Conservation (phyloP, 2,888 invertebrate species). For the Creontiades dilutus region DNA sequence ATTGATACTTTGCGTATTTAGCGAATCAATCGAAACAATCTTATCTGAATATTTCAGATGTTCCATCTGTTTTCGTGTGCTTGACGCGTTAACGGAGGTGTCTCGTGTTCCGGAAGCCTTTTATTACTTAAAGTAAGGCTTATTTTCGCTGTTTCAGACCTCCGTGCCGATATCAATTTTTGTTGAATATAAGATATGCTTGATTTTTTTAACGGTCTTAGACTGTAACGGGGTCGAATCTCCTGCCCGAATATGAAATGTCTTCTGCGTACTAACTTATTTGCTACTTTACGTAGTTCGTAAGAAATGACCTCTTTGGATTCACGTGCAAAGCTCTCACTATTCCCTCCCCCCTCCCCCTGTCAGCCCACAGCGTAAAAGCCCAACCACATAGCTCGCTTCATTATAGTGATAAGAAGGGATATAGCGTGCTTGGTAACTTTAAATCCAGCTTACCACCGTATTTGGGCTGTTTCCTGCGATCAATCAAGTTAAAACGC, state of each 20-base stretch:
- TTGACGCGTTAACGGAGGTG: not conserved
- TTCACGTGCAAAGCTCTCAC: not conserved
- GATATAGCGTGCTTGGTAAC: conserved; percentile 57
- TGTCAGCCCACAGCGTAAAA: not conserved
- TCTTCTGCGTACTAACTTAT: not conserved
- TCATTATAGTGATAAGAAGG: conserved; percentile 54
- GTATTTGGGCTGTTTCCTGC: conserved; percentile 38
- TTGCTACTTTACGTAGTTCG: not conserved
- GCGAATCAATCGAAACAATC: not conserved
- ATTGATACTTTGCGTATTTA: no score
- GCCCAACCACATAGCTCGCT: not conserved
- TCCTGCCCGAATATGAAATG: not conserved
- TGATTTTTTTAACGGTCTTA: not conserved
- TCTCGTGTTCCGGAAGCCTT: not conserved
- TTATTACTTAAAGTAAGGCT: conserved; percentile 11
- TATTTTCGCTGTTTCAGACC: not conserved
- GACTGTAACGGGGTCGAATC: not conserved
- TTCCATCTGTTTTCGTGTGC: not conserved
- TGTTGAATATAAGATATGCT: conserved; percentile 1
- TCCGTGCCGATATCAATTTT: not conserved
- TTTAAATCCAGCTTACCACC: conserved; percentile 54
- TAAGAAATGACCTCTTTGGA: not conserved
- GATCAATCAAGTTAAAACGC: conserved; percentile 39
- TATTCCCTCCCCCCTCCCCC: not conserved
- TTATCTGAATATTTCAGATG: not conserved